Evolutionary conservation across 2,113 vertebrate genomes (phyloP), one percentile per base, ranked within the genome.

Genomic region (Ginglymostoma cirratum): DNA sequence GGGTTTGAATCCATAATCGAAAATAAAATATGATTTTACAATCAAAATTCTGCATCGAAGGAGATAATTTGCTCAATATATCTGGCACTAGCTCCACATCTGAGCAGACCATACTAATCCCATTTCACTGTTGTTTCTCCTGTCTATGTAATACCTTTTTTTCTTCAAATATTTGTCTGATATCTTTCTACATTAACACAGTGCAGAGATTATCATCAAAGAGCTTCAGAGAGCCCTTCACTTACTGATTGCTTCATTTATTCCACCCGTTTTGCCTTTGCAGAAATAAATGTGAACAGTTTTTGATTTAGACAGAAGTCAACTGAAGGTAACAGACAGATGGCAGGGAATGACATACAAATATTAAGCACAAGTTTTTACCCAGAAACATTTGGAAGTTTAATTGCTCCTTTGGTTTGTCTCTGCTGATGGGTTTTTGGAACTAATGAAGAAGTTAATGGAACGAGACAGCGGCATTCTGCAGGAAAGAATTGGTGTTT

Each of bases 391-490:
- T 45, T 96, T 72, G 67, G 72, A 95, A 83, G 80, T 95, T 96
- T 96, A 96, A 96, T 96, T 96, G 83, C 83, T 96, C 92, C 93
- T 78, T 76, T 55, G 65, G 85, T 93, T 66, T 96, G 96, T 96
- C 96, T 96, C 93, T 69, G 96, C 80, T 65, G 96, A 95, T 94
- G 95, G 80, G 83, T 34, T 76, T 96, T 96, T 95, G 85, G 95
- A 96, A 96, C 96, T 95, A 96, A 96, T 96, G 95, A 96, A 96
- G 80, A 83, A 83, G 52, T 85, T 96, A 95, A 96, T 96, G 89
- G 92, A 96, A 96, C 92, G 52, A 96, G 96, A 96, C 96, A 96
- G 95, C 55, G 67, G 85, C 86, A 94, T 90, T 96, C 96, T 96
- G 70, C 94, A 76, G 45, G 69, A 52, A 24, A 95, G 90, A 83